A percentile compares a stretch with the other conserved stretches of the same genome.
phyloP scores from a whole-genome alignment of 2,797 vertebrate species.

The Strix occidentalis region DNA sequence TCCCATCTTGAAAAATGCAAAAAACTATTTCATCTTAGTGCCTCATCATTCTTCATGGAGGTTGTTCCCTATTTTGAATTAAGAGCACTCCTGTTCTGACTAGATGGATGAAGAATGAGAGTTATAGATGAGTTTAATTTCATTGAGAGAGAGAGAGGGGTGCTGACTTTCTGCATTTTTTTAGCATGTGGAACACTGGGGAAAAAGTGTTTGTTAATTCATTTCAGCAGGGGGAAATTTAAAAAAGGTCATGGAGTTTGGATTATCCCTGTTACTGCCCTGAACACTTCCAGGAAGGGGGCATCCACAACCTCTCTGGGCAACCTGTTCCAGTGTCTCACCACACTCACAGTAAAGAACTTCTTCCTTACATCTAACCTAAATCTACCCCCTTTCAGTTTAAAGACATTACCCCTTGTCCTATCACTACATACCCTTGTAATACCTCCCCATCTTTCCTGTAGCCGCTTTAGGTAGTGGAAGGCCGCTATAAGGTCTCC shows the following conservation, averaged over 20 bases:
- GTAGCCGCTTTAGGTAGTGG: too few species aligned
- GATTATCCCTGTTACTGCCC: not conserved
- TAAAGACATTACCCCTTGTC: too few species aligned
- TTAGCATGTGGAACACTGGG: not conserved
- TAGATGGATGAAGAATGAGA: not conserved
- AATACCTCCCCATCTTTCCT: too few species aligned
- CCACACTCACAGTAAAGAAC: too few species aligned
- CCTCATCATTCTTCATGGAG: not conserved
- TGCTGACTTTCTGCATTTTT: not conserved
- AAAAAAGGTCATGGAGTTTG: not conserved
- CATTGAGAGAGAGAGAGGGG: not conserved
- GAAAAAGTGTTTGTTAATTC: not conserved
- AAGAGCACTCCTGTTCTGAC: not conserved
- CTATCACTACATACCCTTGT: too few species aligned
- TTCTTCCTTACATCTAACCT: too few species aligned
- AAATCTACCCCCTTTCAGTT: too few species aligned
- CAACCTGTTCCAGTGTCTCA: too few species aligned
- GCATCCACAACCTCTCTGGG: too few species aligned
- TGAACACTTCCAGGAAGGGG: too few species aligned
- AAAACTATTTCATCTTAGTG: not conserved
- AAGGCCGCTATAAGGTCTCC: too few species aligned
- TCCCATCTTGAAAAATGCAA: not conserved
- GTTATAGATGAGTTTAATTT: constrained; percentile 15
- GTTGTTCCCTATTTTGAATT: not conserved
- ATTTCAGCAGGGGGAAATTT: not conserved